Evolutionary conservation across 1,140 invertebrate genomes (phyloP), one percentile per base, ranked within the genome.

Genomic region (Halesus radiatus): DNA sequence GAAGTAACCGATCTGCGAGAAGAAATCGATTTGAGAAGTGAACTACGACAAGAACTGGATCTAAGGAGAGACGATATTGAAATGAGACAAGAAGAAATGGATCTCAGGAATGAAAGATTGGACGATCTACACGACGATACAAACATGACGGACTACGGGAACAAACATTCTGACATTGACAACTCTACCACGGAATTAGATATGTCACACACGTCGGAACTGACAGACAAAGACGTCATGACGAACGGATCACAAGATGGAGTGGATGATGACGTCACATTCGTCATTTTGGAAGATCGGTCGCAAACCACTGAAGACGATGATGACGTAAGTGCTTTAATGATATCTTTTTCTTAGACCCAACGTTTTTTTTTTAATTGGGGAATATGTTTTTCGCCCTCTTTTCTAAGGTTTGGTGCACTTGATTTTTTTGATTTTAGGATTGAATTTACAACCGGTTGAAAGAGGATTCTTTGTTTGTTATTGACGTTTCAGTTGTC

Each of bases 171-270:
- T 0, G 79, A 80, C 52, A 68, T 83, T 10, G 81, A 83, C 29
- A 83, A 80, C 64, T 81, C 80, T 23, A 73, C 56, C 5, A 78
- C 80, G 1, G 82, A 83, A 52, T 16, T 83, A 15, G 81, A 83
- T n/a, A 76, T 81, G 18, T 80, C 81, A 45, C 79, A 79, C 1
- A 77, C 50, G 15, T 83, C 81, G 3, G 80, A 81, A n/a, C n/a
- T 75, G 4, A 73, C 68, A 5, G 81, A 81, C 22, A 81, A 83
- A 56, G 80, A 83, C 10, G 50, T 79, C 29, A 50, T 50, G 13
- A 58, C 70, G 13, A 72, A 80, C 16, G 52, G 76, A 50, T 68
- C 68, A 6, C 81, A 83, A 58, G 79, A 80, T 18, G 72, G 79
- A 16, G 23, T 50, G 8, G 68, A 80, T 16, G 76, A 76, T 3